Conservation (phyloP, 1,140 invertebrate species). For the Phortica variegata region DNA sequence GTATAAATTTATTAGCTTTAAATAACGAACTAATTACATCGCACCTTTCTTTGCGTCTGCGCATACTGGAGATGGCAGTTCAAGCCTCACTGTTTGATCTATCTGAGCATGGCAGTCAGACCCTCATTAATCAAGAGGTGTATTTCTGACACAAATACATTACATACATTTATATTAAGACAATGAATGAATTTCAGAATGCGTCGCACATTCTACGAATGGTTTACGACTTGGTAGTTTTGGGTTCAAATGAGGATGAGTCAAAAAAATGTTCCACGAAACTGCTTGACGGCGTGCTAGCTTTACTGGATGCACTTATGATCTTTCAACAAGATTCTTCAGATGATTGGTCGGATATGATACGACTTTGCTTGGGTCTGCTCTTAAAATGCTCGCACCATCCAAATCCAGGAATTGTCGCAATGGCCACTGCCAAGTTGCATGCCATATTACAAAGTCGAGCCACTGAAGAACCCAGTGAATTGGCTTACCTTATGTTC, state of each 20-base stretch:
- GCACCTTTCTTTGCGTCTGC: conserved; percentile 62
- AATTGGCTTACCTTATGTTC: conserved; percentile 61
- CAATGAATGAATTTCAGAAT: conserved; percentile 47
- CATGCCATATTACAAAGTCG: conserved; percentile 64
- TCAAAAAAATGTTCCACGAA: conserved; percentile 60
- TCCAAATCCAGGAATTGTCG: conserved; percentile 62
- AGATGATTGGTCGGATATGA: conserved; percentile 65
- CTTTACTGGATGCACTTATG: conserved; percentile 58
- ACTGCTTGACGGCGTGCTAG: conserved; percentile 63
- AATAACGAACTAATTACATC: conserved; percentile 64
- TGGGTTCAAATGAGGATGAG: conserved; percentile 60
- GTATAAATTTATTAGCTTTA: conserved; percentile 64
- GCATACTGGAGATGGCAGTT: conserved; percentile 65
- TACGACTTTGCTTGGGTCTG: conserved; percentile 58
- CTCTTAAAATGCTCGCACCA: conserved; percentile 62
- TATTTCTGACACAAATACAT: background rate
- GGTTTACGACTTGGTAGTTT: conserved; percentile 63
- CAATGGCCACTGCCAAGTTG: conserved; percentile 65
- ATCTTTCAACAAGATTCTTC: conserved; percentile 61
- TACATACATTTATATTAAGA: background rate
- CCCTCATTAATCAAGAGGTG: conserved; percentile 55
- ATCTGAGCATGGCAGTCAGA: conserved; percentile 58
- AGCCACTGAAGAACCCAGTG: conserved; percentile 59
- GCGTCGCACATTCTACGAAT: conserved; percentile 63
- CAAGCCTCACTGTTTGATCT: conserved; percentile 64